phyloP scores from a whole-genome alignment of 2,888 invertebrate species.

The Eupithecia inturbata region DNA sequence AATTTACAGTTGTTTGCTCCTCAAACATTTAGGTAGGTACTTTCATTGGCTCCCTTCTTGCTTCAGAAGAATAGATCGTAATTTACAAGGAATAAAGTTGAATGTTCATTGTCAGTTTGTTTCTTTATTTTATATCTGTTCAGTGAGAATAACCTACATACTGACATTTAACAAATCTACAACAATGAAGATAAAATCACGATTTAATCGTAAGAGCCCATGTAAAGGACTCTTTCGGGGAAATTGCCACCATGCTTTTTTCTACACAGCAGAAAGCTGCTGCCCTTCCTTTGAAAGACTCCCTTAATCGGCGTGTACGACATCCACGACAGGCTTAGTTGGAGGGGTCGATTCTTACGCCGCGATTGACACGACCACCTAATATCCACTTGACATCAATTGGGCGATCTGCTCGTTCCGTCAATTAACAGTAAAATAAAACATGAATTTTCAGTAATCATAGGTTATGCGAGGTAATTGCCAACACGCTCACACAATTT shows the following conservation, averaged over 20 bases:
- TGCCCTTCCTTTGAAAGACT: background rate
- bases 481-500: background rate
- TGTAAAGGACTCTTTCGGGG: too few species aligned
- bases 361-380: background rate
- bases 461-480: background rate
- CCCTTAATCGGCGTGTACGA: background rate
- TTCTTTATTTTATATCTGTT: too few species aligned
- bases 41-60: background rate
- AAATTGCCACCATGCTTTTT: background rate
- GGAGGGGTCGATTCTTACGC: background rate
- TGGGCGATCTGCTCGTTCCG: background rate
- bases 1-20: slow-evolving; percentile 9
- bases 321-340: background rate
- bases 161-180: background rate
- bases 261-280: too few species aligned
- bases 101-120: background rate
- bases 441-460: background rate
- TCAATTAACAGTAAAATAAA: background rate
- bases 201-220: background rate
- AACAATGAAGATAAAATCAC: background rate
- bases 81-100: background rate
- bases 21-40: background rate
- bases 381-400: background rate
- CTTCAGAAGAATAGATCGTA: background rate
- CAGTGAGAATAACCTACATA: background rate